Evolutionary conservation across 30 jellyfish, hydroid and myxozoan species (phyloP), one percentile per base, ranked within the genome.

Genomic region (Hydractinia echinata): DNA sequence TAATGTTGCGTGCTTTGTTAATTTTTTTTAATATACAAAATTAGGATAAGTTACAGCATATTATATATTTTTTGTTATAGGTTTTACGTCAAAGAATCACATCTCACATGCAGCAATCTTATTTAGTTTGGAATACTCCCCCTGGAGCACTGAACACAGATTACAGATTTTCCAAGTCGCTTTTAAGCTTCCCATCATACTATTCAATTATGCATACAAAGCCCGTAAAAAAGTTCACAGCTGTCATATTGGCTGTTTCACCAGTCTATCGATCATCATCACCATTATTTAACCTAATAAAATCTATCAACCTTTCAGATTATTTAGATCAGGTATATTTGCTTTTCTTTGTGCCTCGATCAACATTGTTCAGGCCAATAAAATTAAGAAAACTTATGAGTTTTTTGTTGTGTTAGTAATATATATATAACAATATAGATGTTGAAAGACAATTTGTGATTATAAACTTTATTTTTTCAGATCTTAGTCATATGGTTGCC

Each of bases 401-500:
- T 30, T 30, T 30, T 30, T 30, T 30, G 44, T 30, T 30, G 44
- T 30, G 44, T 30, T 30, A 30, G 44, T 30, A 30, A 30, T 30
- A 30, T 30, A 30, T n/a, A n/a, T n/a, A n/a, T n/a, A n/a, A 30
- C 44, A 30, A 30, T 30, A 2, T 30, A 2, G 44, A 30, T 30
- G 44, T 30, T 30, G 2, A 30, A 30, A 30, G 44, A 30, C 44
- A 30, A 30, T 2, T 1, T 30, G 44, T 30, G 44, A 30, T 30
- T 30, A 30, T 2, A 30, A 30, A 30, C 44, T 30, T 30, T 30
- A 30, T 61, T 70, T 60, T 51, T 72, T 81, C 61, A 93, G 99
- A 93, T 93, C 67, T 84, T 93, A 4, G 95, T 93, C 1, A 85
- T 93, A 10, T 93, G 99, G 99, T 91, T 93, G 8, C 83, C 99